Percentiles rank a stretch among this genome's conserved stretches.
These are phyloP conservation scores for Agapornis roseicollis DNA, from an alignment of 2,113 vertebrate genomes.

Conservation along the genomic window DNA sequence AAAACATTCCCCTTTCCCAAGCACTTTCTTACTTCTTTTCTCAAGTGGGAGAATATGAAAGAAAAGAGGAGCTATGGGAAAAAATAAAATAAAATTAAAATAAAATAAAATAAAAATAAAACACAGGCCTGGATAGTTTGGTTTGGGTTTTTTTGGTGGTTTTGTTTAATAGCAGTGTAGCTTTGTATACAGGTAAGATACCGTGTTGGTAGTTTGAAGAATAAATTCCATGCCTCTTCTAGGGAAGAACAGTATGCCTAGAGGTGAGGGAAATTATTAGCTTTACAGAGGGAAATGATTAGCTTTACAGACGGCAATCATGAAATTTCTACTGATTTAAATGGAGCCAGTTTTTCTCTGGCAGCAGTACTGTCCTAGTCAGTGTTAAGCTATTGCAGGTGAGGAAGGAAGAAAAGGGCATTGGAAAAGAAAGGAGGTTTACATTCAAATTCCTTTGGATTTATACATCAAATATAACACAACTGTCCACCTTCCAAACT, in stretches of 20 bases:
- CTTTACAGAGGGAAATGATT: not conserved
- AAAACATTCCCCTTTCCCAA: not conserved
- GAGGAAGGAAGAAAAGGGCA: not conserved
- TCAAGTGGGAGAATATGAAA: not conserved
- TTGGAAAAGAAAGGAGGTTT: not conserved
- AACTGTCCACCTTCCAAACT: not conserved
- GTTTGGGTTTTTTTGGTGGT: not conserved
- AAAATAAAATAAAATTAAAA: not conserved
- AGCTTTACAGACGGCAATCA: not conserved
- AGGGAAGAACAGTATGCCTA: not conserved
- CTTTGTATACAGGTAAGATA: not conserved
- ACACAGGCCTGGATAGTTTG: not conserved
- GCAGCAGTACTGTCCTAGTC: not conserved
- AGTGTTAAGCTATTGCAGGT: not conserved
- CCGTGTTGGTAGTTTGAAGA: not conserved
- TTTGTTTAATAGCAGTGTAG: not conserved
- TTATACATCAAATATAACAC: not conserved
- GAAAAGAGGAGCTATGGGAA: not conserved
- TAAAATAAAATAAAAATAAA: not conserved
- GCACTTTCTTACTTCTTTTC: not conserved
- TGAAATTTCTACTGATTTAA: not conserved
- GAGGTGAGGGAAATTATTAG: not conserved
- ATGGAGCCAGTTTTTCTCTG: not conserved
- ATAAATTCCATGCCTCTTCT: not conserved
- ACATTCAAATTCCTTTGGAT: not conserved